Evolutionary conservation across 2,113 vertebrate genomes (phyloP).

Genomic region (Perccottus glenii): DNA sequence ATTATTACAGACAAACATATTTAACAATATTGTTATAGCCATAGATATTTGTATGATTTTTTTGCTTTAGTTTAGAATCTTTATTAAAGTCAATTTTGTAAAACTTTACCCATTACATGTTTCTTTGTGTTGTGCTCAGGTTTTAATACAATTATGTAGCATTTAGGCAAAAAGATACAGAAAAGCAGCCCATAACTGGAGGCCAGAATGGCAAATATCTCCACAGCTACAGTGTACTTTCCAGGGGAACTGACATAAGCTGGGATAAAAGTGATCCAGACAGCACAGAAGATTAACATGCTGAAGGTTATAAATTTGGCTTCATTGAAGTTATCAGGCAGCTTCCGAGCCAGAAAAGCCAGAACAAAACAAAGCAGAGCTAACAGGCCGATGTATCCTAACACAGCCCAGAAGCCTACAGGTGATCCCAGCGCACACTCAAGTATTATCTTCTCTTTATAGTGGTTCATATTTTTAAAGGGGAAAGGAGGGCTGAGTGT

Average conservation of each 20-base stretch:
- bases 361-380: slow-evolving; percentile 73
- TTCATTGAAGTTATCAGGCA: slow-evolving; percentile 78
- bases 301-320: slow-evolving; percentile 78
- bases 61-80: neutral
- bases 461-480: slow-evolving; percentile 67
- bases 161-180: slow-evolving; percentile 80
- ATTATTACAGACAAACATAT: too few species aligned
- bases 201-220: slow-evolving; percentile 80
- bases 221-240: slow-evolving; percentile 79
- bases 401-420: slow-evolving; percentile 75
- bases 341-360: slow-evolving; percentile 73
- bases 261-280: slow-evolving; percentile 79
- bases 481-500: slow-evolving; percentile 73
- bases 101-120: slow-evolving; percentile 70
- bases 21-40: too few species aligned
- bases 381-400: slow-evolving; percentile 76
- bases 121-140: slow-evolving; percentile 79
- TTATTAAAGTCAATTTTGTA: slow-evolving; percentile 40
- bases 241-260: slow-evolving; percentile 79
- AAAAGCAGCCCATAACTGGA: slow-evolving; percentile 78
- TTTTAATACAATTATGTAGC: slow-evolving; percentile 77
- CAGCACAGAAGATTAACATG: slow-evolving; percentile 78
- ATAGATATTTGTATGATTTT: too few species aligned
- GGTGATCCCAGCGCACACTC: slow-evolving; percentile 75
- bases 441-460: slow-evolving; percentile 72